These are phyloP conservation scores for Galeruca laticollis DNA, from an alignment of 2,888 invertebrate species.

Conservation along the genomic window DNA sequence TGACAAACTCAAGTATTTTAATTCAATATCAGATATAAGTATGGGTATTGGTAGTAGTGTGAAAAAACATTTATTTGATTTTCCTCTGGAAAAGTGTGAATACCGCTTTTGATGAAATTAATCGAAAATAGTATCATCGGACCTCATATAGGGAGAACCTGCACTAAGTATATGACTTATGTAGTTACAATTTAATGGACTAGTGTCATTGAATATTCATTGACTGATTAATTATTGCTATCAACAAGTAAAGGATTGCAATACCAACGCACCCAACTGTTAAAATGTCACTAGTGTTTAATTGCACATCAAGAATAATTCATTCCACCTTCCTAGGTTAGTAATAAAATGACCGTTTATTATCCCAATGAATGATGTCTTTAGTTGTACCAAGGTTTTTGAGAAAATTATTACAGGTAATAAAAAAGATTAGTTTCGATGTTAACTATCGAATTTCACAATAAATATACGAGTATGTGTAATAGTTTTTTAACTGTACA, in stretches of 20 bases:
- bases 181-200: background rate
- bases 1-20: too few species aligned
- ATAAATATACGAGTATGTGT: conserved; percentile 1
- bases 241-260: background rate
- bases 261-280: conserved; percentile 10
- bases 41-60: too few species aligned
- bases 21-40: too few species aligned
- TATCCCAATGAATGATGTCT: conserved; percentile 16
- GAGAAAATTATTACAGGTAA: conserved; percentile 17
- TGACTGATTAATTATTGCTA: conserved; percentile 7
- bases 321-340: conserved; percentile 15
- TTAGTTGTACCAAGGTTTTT: background rate
- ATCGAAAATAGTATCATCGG: too few species aligned
- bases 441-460: conserved; percentile 7
- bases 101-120: too few species aligned
- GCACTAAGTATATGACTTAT: background rate
- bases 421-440: conserved; percentile 8
- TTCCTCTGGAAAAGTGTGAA: too few species aligned
- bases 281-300: conserved; percentile 18
- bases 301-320: conserved; percentile 19
- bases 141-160: too few species aligned
- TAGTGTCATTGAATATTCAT: conserved; percentile 11
- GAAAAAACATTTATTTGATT: too few species aligned
- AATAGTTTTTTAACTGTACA: background rate
- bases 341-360: conserved; percentile 13